Evolutionary conservation across 2,888 invertebrate species (phyloP).

Genomic region (Apamea epomidion): DNA sequence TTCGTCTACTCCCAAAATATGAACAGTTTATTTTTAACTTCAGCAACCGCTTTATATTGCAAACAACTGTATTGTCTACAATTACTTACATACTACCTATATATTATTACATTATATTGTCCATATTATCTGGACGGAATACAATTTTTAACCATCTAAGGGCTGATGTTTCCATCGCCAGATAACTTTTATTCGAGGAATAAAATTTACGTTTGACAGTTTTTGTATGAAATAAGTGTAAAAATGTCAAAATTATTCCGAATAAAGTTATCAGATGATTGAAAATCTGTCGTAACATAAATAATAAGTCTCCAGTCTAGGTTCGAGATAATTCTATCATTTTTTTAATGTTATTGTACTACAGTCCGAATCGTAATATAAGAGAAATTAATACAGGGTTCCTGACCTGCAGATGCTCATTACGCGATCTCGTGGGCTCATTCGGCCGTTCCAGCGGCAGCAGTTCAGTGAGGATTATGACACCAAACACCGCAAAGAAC

Average conservation of each 20-base stretch:
- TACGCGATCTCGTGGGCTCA: constrained; percentile 91
- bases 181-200: too few species aligned
- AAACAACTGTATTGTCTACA: constrained; percentile 19
- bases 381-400: constrained; percentile 30
- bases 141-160: background rate
- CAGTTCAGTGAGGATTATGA: constrained; percentile 96
- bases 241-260: too few species aligned
- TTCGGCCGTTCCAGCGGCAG: constrained; percentile 90
- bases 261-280: too few species aligned
- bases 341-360: constrained; percentile 6
- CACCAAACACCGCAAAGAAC: constrained; percentile 96
- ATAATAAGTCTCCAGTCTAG: background rate
- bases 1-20: background rate
- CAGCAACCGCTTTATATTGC: constrained; percentile 2
- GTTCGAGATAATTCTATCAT: background rate
- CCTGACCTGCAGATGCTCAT: constrained; percentile 93
- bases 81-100: background rate
- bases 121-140: background rate
- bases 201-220: too few species aligned
- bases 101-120: background rate
- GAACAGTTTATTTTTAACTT: constrained; percentile 12
- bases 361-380: constrained; percentile 19
- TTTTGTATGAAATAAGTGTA: too few species aligned
- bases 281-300: background rate
- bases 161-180: too few species aligned